phyloP scores from a whole-genome alignment of 2,113 vertebrate genomes.

The Coptodon rendalli region DNA sequence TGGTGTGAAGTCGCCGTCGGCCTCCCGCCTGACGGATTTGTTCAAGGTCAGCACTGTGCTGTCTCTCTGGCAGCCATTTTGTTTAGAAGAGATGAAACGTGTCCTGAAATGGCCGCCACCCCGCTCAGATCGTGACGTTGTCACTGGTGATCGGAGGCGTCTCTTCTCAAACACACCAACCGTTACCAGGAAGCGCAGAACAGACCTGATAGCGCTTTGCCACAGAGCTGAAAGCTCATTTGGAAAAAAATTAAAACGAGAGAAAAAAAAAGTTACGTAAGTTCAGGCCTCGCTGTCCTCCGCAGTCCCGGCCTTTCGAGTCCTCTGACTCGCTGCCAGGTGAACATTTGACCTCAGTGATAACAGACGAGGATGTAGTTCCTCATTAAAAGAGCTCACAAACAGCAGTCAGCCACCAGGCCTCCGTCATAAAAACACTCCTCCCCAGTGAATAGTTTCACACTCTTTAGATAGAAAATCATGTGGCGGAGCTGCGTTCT shows the following conservation, averaged over 20 bases:
- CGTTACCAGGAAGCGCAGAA: background rate
- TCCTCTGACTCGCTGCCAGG: background rate
- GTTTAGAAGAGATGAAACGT: background rate
- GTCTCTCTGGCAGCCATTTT: conserved; percentile 42
- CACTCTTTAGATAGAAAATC: background rate
- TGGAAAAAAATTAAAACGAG: background rate
- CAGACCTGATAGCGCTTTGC: background rate
- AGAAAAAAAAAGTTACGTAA: background rate
- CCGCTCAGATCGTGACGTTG: background rate
- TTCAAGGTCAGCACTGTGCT: background rate
- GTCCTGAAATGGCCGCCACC: conserved; percentile 44
- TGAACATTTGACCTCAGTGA: conserved; percentile 32
- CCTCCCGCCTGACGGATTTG: background rate
- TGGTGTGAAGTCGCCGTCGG: background rate
- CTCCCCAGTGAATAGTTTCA: background rate
- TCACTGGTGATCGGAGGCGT: background rate
- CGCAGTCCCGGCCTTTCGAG: background rate
- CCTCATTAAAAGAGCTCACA: conserved; percentile 10
- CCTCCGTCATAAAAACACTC: background rate
- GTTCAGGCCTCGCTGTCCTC: background rate
- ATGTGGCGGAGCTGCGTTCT: background rate
- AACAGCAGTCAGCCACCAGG: background rate
- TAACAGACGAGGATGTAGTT: conserved; percentile 35
- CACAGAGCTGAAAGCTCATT: background rate
- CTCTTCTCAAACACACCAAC: background rate